Evolutionary conservation across 2,888 invertebrate species (phyloP).

Genomic region (Salpingus planirostris): DNA sequence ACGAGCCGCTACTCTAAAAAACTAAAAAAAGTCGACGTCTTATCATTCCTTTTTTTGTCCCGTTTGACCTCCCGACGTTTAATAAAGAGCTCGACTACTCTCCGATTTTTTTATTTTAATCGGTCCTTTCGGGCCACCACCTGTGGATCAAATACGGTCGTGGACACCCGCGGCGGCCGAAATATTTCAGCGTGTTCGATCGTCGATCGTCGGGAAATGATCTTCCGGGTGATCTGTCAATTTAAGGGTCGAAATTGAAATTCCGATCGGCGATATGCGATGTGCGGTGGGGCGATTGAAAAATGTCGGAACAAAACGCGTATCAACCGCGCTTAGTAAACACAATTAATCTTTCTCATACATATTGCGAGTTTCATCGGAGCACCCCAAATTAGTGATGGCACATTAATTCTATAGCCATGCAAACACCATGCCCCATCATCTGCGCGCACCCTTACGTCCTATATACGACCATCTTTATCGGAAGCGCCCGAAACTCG

Average conservation of each 20-base stretch:
- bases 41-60: background rate
- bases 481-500: conserved; percentile 9
- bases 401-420: conserved; percentile 43
- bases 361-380: conserved; percentile 32
- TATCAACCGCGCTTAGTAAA: conserved; percentile 37
- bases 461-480: conserved; percentile 11
- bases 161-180: no score
- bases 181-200: no score
- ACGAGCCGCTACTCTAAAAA: conserved; percentile 28
- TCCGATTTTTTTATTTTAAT: no score
- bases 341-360: conserved; percentile 18
- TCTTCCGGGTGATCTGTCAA: no score
- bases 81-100: conserved; percentile 18
- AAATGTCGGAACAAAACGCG: conserved; percentile 31
- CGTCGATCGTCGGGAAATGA: no score
- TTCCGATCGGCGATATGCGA: conserved; percentile 13
- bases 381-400: conserved; percentile 38
- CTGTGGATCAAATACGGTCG: no score
- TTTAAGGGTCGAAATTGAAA: no score
- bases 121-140: no score
- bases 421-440: conserved; percentile 37
- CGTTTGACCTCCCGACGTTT: conserved; percentile 16
- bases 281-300: conserved; percentile 24
- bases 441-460: conserved; percentile 31
- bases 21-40: background rate